Evolutionary conservation across 2,888 invertebrate species (phyloP), one percentile per base, ranked within the genome.

Genomic region (Lissonota sp.): DNA sequence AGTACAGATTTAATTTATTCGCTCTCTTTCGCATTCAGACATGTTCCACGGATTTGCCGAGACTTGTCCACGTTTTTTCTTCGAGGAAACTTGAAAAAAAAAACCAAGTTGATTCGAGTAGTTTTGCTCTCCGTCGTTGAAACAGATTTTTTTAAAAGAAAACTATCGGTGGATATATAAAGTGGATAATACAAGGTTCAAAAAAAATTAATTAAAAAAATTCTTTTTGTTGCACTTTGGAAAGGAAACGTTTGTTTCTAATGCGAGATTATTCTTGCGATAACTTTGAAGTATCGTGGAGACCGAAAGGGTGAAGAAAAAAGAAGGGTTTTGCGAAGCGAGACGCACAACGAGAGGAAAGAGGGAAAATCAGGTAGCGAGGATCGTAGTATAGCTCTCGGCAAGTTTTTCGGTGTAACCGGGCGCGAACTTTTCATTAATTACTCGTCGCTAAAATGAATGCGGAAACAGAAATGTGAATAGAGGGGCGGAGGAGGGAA

Each of bases 391-490:
- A 3, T 40, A 71, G 60, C 67, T 51, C 72, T 73, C 60, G 53
- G 46, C 67, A 67, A 67, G 53, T 79, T 62, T 71, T 5, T 58
- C 42, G 55, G 60, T 58, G 70, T 60, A 42, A 46, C 26, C 26
- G 26, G 26, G 49, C 44, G 37, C 75, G 69, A 70, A 72, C 67
- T 80, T 26, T 84, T 79, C 80, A 80, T 85, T 84, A 82, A 86
- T 83, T 83, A 81, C 73, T 75, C 70, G 67, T 71, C 80, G 76
- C 75, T 73, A 72, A 79, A 84, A 83, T 74, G 58, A 74, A 71
- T 73, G 63, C 58, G 53, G 58, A 73, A 78, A 72, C 55, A 39
- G 46, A 75, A 69, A 73, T 64, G 44, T 62, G 63, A 26, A 26
- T 26, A 3, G 26, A 26, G 3, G 26, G 51, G 14, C 57, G 44